Evolutionary conservation across 2,888 invertebrate genomes (phyloP), one percentile per base, ranked within the genome.

Genomic region (Polia nebulosa): DNA sequence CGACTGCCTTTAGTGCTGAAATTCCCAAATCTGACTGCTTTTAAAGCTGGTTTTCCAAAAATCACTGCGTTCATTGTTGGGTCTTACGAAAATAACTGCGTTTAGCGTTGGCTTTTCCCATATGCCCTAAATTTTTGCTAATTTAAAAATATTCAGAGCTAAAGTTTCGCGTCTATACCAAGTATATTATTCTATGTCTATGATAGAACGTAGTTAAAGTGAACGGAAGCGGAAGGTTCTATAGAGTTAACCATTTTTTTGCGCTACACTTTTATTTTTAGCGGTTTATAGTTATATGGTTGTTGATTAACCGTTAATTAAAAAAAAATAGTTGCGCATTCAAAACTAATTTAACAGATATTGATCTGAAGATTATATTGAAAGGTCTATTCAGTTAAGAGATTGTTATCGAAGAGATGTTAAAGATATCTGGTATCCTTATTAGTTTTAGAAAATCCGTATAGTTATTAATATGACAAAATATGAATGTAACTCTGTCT

Each of bases 161-260:
- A 29, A 51, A 29, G 27, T n/a, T 29, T 51, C 29, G 13, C 22
- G 9, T 56, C 61, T 55, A 13, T 11, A 39, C 0, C 15, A 39
- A 39, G 11, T 6, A 13, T 22, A 20, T 39, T 27, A 39, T 17
- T 56, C 25, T 25, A 32, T 57, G 32, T 2, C 41, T n/a, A 29
- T 29, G 9, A 13, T 22, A 32, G 41, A 13, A 41, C 22, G 6
- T 13, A 55, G 60, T 36, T 60, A 64, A 62, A 34, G 15, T 11
- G 34, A 58, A 27, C 22, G 32, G 34, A 52, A 34, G 61, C 20
- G 22, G 22, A 44, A 41, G 51, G 51, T 41, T 34, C 20, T 51
- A 41, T 17, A 11, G 13, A 25, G 34, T 60, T 65, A 61, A 15
- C 9, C n/a, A n/a, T n/a, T n/a, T 52, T 44, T 65, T 62, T 44